Evolutionary conservation across 1,140 invertebrate genomes (phyloP).

Genomic region (Oreohelix idahoensis): DNA sequence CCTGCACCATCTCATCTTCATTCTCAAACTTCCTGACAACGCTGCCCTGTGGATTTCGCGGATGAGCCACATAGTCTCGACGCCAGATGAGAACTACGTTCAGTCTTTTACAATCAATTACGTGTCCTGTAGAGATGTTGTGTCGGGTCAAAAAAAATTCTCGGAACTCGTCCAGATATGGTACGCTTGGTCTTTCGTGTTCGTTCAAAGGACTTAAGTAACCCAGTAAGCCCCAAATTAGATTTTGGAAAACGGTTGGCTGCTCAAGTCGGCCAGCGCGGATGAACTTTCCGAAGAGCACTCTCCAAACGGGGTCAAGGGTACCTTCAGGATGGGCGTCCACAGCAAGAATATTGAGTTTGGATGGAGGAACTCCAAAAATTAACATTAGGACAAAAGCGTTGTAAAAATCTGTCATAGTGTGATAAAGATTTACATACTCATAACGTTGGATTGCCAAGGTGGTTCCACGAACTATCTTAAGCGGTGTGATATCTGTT

Average conservation of each 20-base stretch:
- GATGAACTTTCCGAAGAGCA: slow-evolving; percentile 56
- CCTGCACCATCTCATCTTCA: slow-evolving; percentile 55
- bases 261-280: slow-evolving; percentile 42
- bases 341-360: slow-evolving; percentile 59
- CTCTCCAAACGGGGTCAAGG: slow-evolving; percentile 63
- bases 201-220: slow-evolving; percentile 66
- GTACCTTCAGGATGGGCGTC: slow-evolving; percentile 64
- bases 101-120: slow-evolving; percentile 54
- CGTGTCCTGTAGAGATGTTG: slow-evolving; percentile 15
- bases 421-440: slow-evolving; percentile 71
- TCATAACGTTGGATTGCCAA: slow-evolving; percentile 65
- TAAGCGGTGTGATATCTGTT: not conserved
- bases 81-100: slow-evolving; percentile 65
- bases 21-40: slow-evolving; percentile 64
- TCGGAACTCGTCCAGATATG: slow-evolving; percentile 65
- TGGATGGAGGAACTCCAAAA: slow-evolving; percentile 53
- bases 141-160: slow-evolving; percentile 62
- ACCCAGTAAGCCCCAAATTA: slow-evolving; percentile 65
- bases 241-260: slow-evolving; percentile 43
- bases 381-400: slow-evolving; percentile 65
- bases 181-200: slow-evolving; percentile 45
- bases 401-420: slow-evolving; percentile 71
- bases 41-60: slow-evolving; percentile 59
- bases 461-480: slow-evolving; percentile 45
- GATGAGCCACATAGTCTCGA: slow-evolving; percentile 65